A percentile compares a stretch with the other conserved stretches of the same genome.
phyloP scores from a whole-genome alignment of 2,888 invertebrate genomes.

The Clunio marinus region DNA sequence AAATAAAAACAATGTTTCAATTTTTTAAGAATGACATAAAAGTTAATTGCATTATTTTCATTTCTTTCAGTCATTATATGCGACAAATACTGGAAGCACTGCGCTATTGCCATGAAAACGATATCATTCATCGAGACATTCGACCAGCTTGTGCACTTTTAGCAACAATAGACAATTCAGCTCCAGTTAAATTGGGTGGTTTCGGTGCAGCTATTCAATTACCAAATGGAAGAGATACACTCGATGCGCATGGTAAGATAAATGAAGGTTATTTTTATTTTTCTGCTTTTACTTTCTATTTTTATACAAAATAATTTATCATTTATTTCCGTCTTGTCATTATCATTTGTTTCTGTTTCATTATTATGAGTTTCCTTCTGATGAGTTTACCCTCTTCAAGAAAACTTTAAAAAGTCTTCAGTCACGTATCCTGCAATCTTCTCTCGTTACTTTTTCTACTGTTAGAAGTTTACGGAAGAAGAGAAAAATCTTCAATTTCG shows the following conservation, averaged over 20 bases:
- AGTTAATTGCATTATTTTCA: too few species aligned
- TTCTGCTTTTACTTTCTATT: neutral
- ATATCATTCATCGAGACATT: conserved; percentile 96
- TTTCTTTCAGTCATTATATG: conserved; percentile 85
- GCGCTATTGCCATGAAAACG: conserved; percentile 96
- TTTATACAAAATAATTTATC: neutral
- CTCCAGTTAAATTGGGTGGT: conserved; percentile 95
- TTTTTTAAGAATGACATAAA: neutral
- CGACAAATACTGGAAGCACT: conserved; percentile 95
- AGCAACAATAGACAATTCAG: conserved; percentile 95
- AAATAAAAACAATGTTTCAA: conserved; percentile 48
- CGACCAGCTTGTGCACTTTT: conserved; percentile 95
- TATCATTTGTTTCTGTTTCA: too few species aligned
- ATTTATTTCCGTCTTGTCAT: too few species aligned
- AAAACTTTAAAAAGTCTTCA: too few species aligned
- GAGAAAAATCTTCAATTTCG: too few species aligned
- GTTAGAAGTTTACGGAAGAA: too few species aligned
- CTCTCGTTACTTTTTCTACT: too few species aligned
- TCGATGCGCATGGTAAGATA: conserved; percentile 56
- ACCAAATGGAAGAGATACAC: conserved; percentile 68
- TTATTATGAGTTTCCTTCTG: too few species aligned
- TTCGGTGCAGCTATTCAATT: conserved; percentile 95
- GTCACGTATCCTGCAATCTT: too few species aligned
- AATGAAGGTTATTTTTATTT: neutral
- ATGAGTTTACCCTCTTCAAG: too few species aligned